These are phyloP conservation scores for Anhinga rufa DNA, from an alignment of 2,113 vertebrate genomes.

Conservation along the genomic window DNA sequence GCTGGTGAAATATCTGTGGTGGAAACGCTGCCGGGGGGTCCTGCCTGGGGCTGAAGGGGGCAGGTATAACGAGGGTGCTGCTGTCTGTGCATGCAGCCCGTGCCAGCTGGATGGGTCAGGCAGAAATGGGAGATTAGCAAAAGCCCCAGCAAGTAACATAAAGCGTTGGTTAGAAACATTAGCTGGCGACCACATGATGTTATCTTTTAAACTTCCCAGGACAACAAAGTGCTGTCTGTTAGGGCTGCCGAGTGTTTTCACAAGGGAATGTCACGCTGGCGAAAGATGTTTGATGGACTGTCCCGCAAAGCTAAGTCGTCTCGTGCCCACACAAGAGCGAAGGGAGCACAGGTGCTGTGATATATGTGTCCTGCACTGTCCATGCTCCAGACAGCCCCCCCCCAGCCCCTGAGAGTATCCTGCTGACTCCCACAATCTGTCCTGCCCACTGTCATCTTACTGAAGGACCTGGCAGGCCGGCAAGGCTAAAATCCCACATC, in stretches of 20 bases:
- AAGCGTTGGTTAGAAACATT: background rate
- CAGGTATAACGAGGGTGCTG: background rate
- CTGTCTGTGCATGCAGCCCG: rapidly evolving
- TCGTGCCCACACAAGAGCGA: background rate
- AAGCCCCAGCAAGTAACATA: background rate
- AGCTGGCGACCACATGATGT: background rate
- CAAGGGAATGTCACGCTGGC: background rate
- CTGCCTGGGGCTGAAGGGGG: background rate
- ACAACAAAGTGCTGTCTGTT: background rate
- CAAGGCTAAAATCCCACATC: background rate
- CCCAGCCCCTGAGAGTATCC: background rate
- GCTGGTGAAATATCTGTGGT: background rate
- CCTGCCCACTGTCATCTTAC: background rate
- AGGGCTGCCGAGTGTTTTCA: background rate
- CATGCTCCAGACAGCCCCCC: background rate
- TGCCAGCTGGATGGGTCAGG: background rate
- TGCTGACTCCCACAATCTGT: background rate
- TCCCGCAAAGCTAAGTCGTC: background rate
- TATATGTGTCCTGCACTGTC: rapidly evolving
- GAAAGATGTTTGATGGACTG: background rate
- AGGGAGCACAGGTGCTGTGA: rapidly evolving
- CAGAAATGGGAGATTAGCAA: background rate
- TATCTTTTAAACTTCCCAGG: conserved; percentile 2
- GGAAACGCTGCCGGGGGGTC: background rate
- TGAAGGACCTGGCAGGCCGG: background rate